Evolutionary conservation across 2,113 vertebrate species (phyloP).

Genomic region (Aptenodytes patagonicus): DNA sequence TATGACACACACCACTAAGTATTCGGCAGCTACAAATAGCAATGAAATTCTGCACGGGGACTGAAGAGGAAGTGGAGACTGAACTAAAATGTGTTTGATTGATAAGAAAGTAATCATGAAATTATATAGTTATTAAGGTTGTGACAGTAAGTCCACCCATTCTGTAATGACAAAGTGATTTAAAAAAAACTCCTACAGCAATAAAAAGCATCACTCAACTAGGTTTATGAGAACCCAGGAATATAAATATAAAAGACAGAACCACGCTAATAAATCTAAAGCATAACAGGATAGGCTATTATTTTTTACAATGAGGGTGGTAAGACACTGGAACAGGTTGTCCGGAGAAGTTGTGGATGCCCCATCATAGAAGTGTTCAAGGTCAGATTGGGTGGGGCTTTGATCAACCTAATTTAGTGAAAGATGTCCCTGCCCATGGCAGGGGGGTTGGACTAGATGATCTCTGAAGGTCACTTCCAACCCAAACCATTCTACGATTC

Average conservation of each 20-base stretch:
- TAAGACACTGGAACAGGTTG: not conserved
- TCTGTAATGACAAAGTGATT: not conserved
- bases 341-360: not conserved
- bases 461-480: not conserved
- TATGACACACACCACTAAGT: not conserved
- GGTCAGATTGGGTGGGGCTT: not conserved
- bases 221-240: not conserved
- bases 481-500: not conserved
- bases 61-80: not conserved
- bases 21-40: not conserved
- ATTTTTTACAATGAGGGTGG: not conserved
- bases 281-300: not conserved
- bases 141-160: not conserved
- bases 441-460: no score
- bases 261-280: not conserved
- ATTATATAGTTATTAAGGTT: not conserved
- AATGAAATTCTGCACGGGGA: not conserved
- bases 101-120: not conserved
- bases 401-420: not conserved
- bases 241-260: not conserved
- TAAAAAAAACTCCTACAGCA: accelerated
- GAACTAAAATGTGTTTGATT: not conserved
- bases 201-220: not conserved
- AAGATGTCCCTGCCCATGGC: not conserved
- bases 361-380: not conserved